Base-by-base conservation (phyloP, 1,140 invertebrate genomes). In the Venturia canescens region DNA sequence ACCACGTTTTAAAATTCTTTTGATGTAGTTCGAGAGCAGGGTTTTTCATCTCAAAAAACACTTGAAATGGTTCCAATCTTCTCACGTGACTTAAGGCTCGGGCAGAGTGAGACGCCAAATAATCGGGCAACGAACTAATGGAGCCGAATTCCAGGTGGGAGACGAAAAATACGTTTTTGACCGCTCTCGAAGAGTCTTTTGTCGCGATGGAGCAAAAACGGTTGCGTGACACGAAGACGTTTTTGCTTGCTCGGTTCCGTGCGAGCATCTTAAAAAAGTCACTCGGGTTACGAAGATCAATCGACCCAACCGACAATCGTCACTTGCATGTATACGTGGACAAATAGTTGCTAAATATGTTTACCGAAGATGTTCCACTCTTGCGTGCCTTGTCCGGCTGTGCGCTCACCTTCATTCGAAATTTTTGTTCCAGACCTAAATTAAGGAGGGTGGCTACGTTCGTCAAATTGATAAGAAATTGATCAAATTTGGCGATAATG, bases 221-320 rank as follows among this genome's bases (percentile, higher is more conserved):
- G 34, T 86, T 38, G 83, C 83, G 83, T 84, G 84, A 83, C 72
- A 78, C 29, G 78, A 75, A 81, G 79, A 80, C 79, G 72, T 84
- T 85, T n/a, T n/a, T n/a, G n/a, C n/a, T n/a, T n/a, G 67, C 18
- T 53, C 50, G 50, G 50, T n/a, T 18, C n/a, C 50, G 50, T 53
- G 16, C 50, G 7, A 53, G 50, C 50, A 53, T 7, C 50, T n/a
- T 7, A 9, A 53, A 53, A 18, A 53, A 53, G 50, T 53, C 50
- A 53, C 50, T 53, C 1, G n/a, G 50, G 50, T 53, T n/a, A 18
- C 50, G 18, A n/a, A 18, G 50, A 18, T 53, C 50, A 53, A n/a
- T 21, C 18, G 18, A 53, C 50, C 50, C 50, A n/a, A 53, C 50
- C 18, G 50, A 53, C 50, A 53, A 53, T 1, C 50, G n/a, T n/a